Conservation (phyloP, 30 jellyfish, hydroid and myxozoan genomes). For the Morbakka virulenta region DNA sequence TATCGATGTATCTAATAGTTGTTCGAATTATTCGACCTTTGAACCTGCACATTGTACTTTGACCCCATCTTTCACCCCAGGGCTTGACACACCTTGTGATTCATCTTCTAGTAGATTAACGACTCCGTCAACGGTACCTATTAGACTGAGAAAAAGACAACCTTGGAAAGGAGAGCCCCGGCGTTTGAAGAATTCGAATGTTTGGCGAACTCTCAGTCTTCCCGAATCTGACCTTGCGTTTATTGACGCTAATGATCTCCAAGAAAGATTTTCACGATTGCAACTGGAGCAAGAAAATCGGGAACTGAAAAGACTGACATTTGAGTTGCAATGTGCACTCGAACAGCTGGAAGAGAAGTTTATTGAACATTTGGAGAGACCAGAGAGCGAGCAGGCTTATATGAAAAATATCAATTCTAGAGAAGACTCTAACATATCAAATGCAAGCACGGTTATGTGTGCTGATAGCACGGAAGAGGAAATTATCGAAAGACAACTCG, state of each 20-base stretch:
- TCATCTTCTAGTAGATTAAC: conserved; percentile 48
- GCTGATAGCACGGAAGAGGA: not conserved
- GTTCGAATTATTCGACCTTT: conserved; percentile 65
- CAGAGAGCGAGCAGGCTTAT: conserved; percentile 56
- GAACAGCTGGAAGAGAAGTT: conserved; percentile 82
- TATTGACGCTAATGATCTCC: conserved; percentile 79
- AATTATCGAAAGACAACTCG: not conserved
- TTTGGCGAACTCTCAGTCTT: conserved; percentile 85
- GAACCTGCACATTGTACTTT: conserved; percentile 67
- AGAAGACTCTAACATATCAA: too few relatives aligned
- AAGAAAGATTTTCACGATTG: conserved; percentile 86
- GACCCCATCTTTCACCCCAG: conserved; percentile 69
- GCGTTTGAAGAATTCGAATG: conserved; percentile 53
- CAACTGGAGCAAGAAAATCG: conserved; percentile 96
- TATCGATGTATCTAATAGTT: conserved; percentile 59
- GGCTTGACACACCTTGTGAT: not conserved
- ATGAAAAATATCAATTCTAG: not conserved
- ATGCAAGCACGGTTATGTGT: too few relatives aligned
- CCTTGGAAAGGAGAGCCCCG: conserved; percentile 59
- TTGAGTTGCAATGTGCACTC: conserved; percentile 85
- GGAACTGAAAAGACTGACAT: conserved; percentile 68
- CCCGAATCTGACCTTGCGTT: conserved; percentile 95
- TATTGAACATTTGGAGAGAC: conserved; percentile 52
- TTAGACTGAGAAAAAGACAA: conserved; percentile 19
- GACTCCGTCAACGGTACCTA: conserved; percentile 73